Conservation (phyloP, 2,113 vertebrate species). For the Morone saxatilis region DNA sequence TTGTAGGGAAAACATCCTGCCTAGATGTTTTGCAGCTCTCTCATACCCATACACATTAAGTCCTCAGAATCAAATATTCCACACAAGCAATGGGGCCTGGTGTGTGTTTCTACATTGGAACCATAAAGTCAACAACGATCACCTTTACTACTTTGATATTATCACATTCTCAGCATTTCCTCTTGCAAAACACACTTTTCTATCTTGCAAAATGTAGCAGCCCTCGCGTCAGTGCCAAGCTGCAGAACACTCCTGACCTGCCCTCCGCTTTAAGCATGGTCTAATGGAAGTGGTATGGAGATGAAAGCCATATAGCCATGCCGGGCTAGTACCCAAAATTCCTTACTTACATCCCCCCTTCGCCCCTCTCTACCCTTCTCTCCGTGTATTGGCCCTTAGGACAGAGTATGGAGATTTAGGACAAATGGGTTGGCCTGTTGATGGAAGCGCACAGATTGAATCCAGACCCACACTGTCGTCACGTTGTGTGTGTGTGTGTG, state of each 20-base stretch:
- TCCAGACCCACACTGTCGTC: constrained; percentile 69
- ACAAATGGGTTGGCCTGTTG: constrained; percentile 67
- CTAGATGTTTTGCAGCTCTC: background rate
- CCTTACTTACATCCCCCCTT: constrained; percentile 12
- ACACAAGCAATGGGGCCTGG: background rate
- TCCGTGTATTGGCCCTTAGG: constrained; percentile 47
- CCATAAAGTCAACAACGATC: background rate
- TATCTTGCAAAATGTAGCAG: background rate
- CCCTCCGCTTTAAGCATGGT: constrained; percentile 7
- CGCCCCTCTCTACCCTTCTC: background rate
- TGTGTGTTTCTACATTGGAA: background rate
- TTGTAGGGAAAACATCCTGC: background rate
- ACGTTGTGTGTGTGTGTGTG: constrained; percentile 39
- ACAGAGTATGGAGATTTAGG: constrained; percentile 61
- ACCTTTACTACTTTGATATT: background rate
- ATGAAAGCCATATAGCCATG: constrained; percentile 43
- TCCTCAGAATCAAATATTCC: background rate
- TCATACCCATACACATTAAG: background rate
- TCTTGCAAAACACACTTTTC: background rate
- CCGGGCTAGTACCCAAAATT: constrained; percentile 30
- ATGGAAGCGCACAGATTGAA: constrained; percentile 76
- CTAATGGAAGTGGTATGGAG: constrained; percentile 42
- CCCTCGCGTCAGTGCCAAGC: background rate
- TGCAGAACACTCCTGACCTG: constrained; percentile 4
- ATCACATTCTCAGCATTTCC: background rate